Evolutionary conservation across 2,888 invertebrate genomes (phyloP), one percentile per base, ranked within the genome.

Genomic region (Leucoma salicis): DNA sequence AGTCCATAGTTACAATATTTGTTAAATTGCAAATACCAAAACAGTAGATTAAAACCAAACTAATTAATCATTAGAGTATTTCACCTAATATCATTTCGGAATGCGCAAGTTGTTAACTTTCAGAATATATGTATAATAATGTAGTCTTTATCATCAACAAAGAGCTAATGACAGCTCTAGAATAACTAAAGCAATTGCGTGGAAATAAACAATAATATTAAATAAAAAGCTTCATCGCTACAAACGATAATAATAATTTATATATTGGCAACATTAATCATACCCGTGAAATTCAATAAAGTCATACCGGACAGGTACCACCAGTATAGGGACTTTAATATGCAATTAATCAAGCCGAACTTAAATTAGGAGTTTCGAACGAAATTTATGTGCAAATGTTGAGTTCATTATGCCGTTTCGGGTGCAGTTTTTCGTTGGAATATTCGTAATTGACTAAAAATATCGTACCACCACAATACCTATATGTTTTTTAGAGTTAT

Each of bases 221-320:
- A 61, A 53, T 53, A 52, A 52, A 42, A 51, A 50, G 50, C 62
- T 68, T 74, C 74, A 78, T 70, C 66, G 68, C 24, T 11, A 29
- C 37, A 27, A 39, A 27, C 38, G 46, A 53, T 69, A 68, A 78
- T 75, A 82, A 85, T 84, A 84, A 84, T 84, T 85, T 81, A 70
- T 74, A 74, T 71, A 78, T 78, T 66, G 74, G 61, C 63, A 58
- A 53, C 79, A 86, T 88, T 84, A 87, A 87, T 88, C 85, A 82
- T 67, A 53, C 61, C 74, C 78, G 78, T 80, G 83, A 88, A 86
- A 89, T 87, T 89, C 86, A 89, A 89, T 88, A 88, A 89, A 87
- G 87, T 86, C 80, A 81, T 87, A 87, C 73, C 70, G 71, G 73
- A 75, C 70, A 66, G 66, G 76, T 66, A 82, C 84, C 83, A 76